Conservation (phyloP, 2,113 vertebrate genomes). For the Albula glossodonta region DNA sequence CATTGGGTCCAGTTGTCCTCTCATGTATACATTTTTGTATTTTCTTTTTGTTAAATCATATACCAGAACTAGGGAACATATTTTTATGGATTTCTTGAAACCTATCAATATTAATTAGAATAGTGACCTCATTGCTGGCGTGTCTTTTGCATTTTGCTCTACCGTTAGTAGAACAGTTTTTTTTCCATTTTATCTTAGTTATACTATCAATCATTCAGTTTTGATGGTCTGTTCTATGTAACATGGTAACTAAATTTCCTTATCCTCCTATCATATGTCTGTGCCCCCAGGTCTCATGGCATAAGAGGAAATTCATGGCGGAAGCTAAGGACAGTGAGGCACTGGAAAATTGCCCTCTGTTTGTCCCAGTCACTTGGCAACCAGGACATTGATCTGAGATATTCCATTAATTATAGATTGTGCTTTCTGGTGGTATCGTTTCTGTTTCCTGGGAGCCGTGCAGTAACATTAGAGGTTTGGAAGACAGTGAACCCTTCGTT, state of each 20-base stretch:
- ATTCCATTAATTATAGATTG: slow-evolving; percentile 52
- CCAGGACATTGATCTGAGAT: slow-evolving; percentile 41
- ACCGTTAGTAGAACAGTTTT: neutral
- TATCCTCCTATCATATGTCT: neutral
- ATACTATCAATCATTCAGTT: neutral
- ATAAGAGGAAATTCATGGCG: slow-evolving; percentile 33
- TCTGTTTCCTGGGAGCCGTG: slow-evolving; percentile 30
- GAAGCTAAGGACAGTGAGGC: slow-evolving; percentile 6
- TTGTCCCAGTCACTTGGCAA: slow-evolving; percentile 43
- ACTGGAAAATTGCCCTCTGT: slow-evolving; percentile 21
- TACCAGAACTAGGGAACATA: neutral
- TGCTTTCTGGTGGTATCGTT: slow-evolving; percentile 27
- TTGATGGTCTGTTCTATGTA: neutral
- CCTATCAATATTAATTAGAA: slow-evolving; percentile 17
- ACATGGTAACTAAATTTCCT: neutral
- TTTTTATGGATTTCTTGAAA: neutral
- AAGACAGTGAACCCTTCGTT: neutral
- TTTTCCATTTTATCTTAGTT: neutral
- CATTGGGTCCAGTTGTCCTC: neutral
- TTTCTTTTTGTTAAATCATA: no score
- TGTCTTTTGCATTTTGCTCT: neutral
- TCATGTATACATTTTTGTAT: no score
- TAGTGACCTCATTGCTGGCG: slow-evolving; percentile 30
- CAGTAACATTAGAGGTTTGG: neutral
- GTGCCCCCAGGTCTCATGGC: slow-evolving; percentile 26